phyloP scores from a whole-genome alignment of 2,888 invertebrate species.

The Cecidostiba fungosa region DNA sequence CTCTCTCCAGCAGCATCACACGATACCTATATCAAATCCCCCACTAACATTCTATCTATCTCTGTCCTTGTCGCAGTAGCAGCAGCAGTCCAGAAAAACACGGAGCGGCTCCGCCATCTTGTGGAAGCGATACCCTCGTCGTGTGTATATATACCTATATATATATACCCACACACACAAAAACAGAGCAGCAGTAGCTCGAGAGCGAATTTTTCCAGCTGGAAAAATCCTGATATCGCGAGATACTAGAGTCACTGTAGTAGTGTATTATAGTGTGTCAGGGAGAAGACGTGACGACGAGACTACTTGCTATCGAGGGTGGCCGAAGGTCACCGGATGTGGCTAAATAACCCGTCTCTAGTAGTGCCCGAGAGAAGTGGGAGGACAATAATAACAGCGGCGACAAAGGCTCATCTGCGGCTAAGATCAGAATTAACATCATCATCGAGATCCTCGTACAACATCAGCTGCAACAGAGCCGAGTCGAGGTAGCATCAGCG shows the following conservation, averaged over 20 bases:
- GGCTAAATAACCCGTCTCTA: neutral
- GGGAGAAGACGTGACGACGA: neutral
- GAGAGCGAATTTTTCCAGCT: constrained; percentile 55
- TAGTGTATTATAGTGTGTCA: neutral
- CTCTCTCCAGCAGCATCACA: neutral
- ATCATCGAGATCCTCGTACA: neutral
- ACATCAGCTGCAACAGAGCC: neutral
- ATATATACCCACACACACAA: neutral
- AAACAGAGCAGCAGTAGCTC: constrained; percentile 15
- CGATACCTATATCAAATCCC: neutral
- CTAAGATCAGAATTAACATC: neutral
- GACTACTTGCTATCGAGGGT: constrained; percentile 32
- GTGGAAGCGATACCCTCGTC: neutral
- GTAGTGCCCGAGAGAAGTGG: constrained; percentile 32
- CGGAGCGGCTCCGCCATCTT: constrained; percentile 52
- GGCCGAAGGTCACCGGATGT: constrained; percentile 62
- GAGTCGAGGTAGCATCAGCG: neutral
- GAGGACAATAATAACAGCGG: constrained; percentile 36
- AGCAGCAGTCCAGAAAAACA: constrained; percentile 37
- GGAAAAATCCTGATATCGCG: constrained; percentile 4
- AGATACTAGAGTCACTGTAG: neutral
- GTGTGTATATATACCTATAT: neutral
- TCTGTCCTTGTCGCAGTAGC: constrained; percentile 33
- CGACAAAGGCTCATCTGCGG: neutral
- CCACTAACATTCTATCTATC: neutral